phyloP scores from a whole-genome alignment of 2,888 invertebrate genomes.

The Acrobeloides nanus region DNA sequence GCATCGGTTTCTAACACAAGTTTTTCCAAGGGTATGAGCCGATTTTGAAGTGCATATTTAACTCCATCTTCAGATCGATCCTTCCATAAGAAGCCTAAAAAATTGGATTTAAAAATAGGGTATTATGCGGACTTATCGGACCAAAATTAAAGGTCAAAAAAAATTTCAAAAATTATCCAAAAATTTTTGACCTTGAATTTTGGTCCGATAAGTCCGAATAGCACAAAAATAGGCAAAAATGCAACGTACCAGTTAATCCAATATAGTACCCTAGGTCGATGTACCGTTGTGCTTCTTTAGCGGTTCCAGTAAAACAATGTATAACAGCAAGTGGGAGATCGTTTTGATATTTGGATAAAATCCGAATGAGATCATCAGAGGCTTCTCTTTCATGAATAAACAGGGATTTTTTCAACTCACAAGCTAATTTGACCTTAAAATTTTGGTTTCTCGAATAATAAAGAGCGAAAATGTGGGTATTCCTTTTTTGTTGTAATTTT shows the following conservation, averaged over 20 bases:
- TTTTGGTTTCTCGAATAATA: not conserved
- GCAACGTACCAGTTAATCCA: slow-evolving; percentile 68
- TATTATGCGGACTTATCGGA: too few species aligned
- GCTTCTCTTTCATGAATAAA: slow-evolving; percentile 87
- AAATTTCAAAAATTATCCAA: slow-evolving; percentile 4
- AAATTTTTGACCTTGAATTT: not conserved
- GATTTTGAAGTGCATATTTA: slow-evolving; percentile 71
- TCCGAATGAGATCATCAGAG: slow-evolving; percentile 73
- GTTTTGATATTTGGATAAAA: slow-evolving; percentile 57
- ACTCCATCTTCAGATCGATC: slow-evolving; percentile 86
- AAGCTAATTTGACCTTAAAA: slow-evolving; percentile 71
- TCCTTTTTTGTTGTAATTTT: too few species aligned
- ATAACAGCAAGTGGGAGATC: slow-evolving; percentile 73
- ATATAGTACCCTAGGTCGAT: slow-evolving; percentile 77
- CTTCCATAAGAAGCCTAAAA: slow-evolving; percentile 73
- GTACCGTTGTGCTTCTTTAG: slow-evolving; percentile 74
- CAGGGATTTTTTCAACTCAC: slow-evolving; percentile 75
- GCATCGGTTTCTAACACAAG: slow-evolving; percentile 84
- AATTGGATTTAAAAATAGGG: too few species aligned
- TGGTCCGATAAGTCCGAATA: too few species aligned
- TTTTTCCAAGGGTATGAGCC: slow-evolving; percentile 73
- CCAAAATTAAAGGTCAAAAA: slow-evolving; percentile 6
- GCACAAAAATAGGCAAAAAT: not conserved
- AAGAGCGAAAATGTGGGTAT: slow-evolving; percentile 6
- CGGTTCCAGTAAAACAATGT: slow-evolving; percentile 83